phyloP scores from a whole-genome alignment of 2,113 vertebrate genomes.

The Brachypteracias leptosomus region DNA sequence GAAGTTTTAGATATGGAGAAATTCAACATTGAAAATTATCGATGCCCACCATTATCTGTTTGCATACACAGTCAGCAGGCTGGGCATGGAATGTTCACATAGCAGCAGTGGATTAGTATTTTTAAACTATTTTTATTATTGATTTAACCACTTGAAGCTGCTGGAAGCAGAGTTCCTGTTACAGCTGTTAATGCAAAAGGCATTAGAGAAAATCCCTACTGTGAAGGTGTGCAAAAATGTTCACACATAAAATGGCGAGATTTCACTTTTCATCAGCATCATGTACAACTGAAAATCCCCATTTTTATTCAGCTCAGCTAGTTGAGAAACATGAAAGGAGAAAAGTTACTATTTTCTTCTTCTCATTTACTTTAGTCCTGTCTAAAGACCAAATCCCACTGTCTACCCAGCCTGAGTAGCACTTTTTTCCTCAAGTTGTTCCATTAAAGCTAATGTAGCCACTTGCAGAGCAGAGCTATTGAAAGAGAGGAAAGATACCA shows the following conservation, averaged over 20 bases:
- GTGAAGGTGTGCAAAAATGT: conserved; percentile 36
- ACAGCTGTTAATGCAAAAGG: conserved; percentile 42
- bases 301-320: conserved; percentile 4
- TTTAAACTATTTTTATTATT: conserved; percentile 36
- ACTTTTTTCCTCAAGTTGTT: not conserved
- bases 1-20: conserved; percentile 39
- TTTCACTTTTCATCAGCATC: conserved; percentile 42
- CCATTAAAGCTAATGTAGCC: conserved; percentile 17
- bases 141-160: conserved; percentile 41
- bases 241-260: conserved; percentile 18
- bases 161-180: conserved; percentile 40
- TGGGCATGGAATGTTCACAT: conserved; percentile 18
- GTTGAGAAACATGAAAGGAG: conserved; percentile 12
- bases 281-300: not conserved
- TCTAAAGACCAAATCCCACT: not conserved
- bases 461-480: conserved; percentile 10
- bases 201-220: conserved; percentile 52
- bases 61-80: conserved; percentile 19
- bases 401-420: not conserved
- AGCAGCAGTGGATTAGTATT: not conserved
- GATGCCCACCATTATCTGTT: conserved; percentile 50
- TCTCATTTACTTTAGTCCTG: not conserved
- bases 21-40: conserved; percentile 22
- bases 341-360: not conserved
- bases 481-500: not conserved